These are phyloP conservation scores for Nomada lathburiana DNA, from an alignment of 2,888 invertebrate genomes.

Conservation along the genomic window DNA sequence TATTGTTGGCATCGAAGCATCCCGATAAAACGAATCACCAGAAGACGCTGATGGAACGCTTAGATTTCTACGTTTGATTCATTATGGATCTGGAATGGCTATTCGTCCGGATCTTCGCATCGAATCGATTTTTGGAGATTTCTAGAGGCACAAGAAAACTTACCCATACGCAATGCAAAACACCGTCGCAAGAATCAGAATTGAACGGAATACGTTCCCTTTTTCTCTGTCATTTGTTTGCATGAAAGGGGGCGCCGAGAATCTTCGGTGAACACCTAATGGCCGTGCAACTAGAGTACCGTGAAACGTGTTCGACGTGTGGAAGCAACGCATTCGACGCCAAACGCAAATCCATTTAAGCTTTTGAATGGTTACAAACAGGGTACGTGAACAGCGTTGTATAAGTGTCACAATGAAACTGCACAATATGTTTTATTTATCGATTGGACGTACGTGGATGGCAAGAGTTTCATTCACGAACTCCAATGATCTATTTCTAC, in stretches of 20 bases:
- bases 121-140: slow-evolving; percentile 40
- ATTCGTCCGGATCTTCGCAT: slow-evolving; percentile 25
- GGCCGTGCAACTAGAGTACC: slow-evolving; percentile 22
- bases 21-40: not conserved
- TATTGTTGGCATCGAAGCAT: not conserved
- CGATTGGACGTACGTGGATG: not conserved
- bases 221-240: not conserved
- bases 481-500: not conserved
- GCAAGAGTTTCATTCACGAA: not conserved
- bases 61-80: not conserved
- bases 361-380: not conserved
- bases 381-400: not conserved
- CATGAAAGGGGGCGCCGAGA: not conserved
- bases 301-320: slow-evolving; percentile 25
- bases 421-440: not conserved
- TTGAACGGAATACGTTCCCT: not conserved
- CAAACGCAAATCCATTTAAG: not conserved
- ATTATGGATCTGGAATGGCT: slow-evolving; percentile 71
- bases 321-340: slow-evolving; percentile 13
- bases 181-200: not conserved
- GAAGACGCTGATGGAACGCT: not conserved
- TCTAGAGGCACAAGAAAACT: slow-evolving; percentile 40
- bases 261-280: not conserved
- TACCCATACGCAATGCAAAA: slow-evolving; percentile 24
- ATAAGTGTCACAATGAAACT: not conserved